Evolutionary conservation across 2,797 vertebrate species (phyloP).

Genomic region (Mormyrops attenuatus): DNA sequence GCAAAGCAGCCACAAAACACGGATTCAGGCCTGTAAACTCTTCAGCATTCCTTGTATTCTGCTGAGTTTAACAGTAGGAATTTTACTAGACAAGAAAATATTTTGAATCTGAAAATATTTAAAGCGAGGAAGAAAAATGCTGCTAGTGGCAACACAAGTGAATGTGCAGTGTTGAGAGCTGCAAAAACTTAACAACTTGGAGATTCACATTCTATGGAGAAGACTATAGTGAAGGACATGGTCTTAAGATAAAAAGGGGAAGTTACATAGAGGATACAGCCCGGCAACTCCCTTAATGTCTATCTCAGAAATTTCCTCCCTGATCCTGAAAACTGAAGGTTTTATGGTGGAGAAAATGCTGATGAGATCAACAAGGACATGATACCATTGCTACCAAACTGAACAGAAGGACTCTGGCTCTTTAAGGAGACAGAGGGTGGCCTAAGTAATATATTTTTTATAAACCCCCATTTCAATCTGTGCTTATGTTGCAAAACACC

Average conservation of each 20-base stretch:
- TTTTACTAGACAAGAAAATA: not conserved
- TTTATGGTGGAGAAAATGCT: not conserved
- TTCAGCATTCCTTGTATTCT: not conserved
- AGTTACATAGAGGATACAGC: not conserved
- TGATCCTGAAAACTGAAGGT: constrained; percentile 6
- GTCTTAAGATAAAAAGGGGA: not conserved
- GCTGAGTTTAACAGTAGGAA: not conserved
- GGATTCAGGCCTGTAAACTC: not conserved
- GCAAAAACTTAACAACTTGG: not conserved
- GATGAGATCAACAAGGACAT: not conserved
- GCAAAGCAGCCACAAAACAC: not conserved
- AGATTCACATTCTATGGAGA: not conserved
- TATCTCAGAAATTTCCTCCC: not conserved
- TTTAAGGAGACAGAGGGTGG: not conserved
- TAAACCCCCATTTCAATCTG: not conserved
- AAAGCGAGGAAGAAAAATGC: not conserved
- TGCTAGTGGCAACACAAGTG: not conserved
- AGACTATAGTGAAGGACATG: not conserved
- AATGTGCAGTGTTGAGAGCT: not conserved
- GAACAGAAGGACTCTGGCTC: not conserved
- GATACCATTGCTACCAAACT: constrained; percentile 5
- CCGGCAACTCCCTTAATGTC: not conserved
- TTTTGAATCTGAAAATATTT: not conserved
- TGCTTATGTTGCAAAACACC: not conserved
- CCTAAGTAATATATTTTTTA: not conserved